These are phyloP conservation scores for Urocyon cinereoargenteus DNA, from an alignment of 2,797 vertebrate genomes.

Conservation along the genomic window DNA sequence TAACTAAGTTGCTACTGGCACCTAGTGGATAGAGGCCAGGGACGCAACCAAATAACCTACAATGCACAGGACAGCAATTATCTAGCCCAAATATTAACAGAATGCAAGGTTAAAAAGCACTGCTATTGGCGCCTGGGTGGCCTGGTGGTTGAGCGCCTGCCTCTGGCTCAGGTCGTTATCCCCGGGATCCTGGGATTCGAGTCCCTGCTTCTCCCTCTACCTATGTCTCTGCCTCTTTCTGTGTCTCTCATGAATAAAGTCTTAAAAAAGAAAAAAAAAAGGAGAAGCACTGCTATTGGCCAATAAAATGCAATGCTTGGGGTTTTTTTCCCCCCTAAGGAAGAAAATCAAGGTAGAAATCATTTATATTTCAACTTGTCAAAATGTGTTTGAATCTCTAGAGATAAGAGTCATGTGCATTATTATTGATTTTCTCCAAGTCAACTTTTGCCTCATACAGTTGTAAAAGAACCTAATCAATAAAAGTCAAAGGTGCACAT, in stretches of 20 bases:
- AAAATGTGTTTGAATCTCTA: not conserved
- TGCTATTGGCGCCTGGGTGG: not conserved
- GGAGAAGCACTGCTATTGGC: not conserved
- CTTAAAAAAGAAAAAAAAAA: too few relatives aligned
- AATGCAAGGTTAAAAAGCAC: not conserved
- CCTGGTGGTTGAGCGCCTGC: too few relatives aligned
- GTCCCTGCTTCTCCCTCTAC: too few relatives aligned
- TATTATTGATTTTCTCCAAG: not conserved
- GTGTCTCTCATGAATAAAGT: too few relatives aligned
- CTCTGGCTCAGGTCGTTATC: too few relatives aligned
- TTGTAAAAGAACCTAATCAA: not conserved
- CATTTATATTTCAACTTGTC: not conserved
- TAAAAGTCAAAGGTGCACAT: not conserved
- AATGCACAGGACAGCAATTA: not conserved
- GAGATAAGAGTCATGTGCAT: not conserved
- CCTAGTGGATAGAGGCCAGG: conserved; percentile 35
- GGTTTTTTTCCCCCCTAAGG: not conserved
- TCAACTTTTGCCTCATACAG: not conserved
- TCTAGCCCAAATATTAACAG: not conserved
- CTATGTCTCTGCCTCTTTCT: too few relatives aligned
- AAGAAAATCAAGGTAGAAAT: not conserved
- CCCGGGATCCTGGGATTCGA: too few relatives aligned
- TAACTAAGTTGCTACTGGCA: conserved; percentile 48
- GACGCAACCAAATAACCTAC: not conserved
- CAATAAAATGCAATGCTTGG: not conserved